Conservation (phyloP, 35 echinoderm and acorn worm species). For the Apostichopus californicus region DNA sequence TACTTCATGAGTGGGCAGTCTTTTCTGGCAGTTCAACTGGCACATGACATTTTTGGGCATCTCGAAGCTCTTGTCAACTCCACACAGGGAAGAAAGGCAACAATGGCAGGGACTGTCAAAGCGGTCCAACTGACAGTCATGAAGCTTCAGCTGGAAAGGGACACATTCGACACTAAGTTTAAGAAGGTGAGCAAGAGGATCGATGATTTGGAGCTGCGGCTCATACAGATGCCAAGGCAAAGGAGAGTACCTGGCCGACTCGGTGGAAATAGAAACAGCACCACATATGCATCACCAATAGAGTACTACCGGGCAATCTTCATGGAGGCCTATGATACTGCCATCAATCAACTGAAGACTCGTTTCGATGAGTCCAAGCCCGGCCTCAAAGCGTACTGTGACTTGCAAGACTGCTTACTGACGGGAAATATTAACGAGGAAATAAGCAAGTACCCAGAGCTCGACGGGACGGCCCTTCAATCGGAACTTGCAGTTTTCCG, state of each 20-base stretch:
- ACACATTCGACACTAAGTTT: background rate
- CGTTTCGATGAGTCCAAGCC: too few species aligned
- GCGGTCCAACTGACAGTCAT: background rate
- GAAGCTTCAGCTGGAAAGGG: background rate
- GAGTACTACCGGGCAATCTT: background rate
- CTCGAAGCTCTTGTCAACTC: slow-evolving; percentile 6
- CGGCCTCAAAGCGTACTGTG: too few species aligned
- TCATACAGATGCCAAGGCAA: background rate
- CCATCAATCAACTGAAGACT: slow-evolving; percentile 6
- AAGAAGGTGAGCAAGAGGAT: background rate
- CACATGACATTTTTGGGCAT: background rate
- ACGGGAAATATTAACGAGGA: too few species aligned
- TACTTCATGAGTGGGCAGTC: slow-evolving; percentile 1
- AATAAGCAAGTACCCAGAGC: too few species aligned
- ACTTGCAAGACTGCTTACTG: too few species aligned
- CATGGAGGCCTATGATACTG: slow-evolving; percentile 5
- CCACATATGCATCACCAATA: too few species aligned
- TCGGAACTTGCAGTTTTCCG: too few species aligned
- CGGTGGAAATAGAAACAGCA: background rate
- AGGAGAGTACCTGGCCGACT: slow-evolving; percentile 10
- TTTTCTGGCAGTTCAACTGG: slow-evolving; percentile 9
- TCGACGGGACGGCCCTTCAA: too few species aligned
- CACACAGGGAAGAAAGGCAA: background rate
- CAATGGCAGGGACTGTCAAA: slow-evolving; percentile 1
- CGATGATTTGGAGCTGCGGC: background rate